Evolutionary conservation across 2,888 invertebrate species (phyloP), one percentile per base, ranked within the genome.

Genomic region (Hypselothyrea guttata): DNA sequence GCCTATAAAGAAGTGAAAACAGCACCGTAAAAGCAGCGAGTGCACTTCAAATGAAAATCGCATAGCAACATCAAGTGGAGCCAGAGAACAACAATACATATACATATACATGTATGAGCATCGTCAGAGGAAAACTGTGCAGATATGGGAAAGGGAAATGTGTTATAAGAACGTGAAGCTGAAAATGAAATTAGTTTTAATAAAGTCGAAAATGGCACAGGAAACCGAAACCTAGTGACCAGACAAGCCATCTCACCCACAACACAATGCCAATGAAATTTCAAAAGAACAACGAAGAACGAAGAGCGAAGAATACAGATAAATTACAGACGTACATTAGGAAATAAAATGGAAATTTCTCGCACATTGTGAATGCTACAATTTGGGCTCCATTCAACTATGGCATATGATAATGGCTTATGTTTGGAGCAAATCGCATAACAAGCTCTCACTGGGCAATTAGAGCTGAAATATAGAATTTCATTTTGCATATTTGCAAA

Each of bases 191-290:
- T 82, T 67, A 65, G 75, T 71, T 82, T 61, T 69, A 84, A 82
- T 82, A 82, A 82, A 82, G 79, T 72, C 69, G 3, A 64, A 75
- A 84, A 82, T 48, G 77, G 66, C 62, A 67, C 66, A 69, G 75
- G 65, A 71, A 62, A 47, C 38, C 49, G 34, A 28, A 7, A 18
- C 27, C 41, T 7, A 28, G 13, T 8, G 22, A 22, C 22, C 22
- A 22, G 22, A 5, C 22, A 2, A 22, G 22, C 2, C 22, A 2
- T 22, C 22, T 22, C 22, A 22, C 3, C 5, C 22, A 22, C 22
- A 22, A 22, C 22, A 22, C 22, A 22, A 22, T 22, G 22, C 22
- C 22, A 22, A 22, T 22, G 22, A 22, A 22, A 22, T 22, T 22
- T 22, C 3, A 4, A 22, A 22, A 22, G 22, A 22, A 22, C 18